phyloP scores from a whole-genome alignment of 2,113 vertebrate genomes.

The Columba janthina region DNA sequence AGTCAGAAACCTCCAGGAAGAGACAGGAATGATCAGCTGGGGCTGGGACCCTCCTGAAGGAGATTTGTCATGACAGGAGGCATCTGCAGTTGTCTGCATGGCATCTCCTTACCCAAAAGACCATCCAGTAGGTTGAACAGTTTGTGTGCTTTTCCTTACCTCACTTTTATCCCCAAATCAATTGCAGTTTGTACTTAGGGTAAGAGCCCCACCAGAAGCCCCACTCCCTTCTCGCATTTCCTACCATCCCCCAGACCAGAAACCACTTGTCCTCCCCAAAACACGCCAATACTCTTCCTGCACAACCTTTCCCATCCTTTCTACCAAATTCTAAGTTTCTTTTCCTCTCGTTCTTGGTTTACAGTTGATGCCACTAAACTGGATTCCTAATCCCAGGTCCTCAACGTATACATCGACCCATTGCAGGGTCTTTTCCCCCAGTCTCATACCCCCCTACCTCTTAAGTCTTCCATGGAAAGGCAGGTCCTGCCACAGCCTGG shows the following conservation, averaged over 20 bases:
- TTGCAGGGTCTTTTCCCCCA: rapidly evolving
- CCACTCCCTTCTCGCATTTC: background rate
- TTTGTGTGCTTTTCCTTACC: background rate
- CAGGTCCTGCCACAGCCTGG: background rate
- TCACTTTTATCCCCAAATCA: background rate
- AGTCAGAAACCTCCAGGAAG: background rate
- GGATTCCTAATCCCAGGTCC: background rate
- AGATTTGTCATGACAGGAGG: background rate
- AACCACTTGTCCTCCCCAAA: background rate
- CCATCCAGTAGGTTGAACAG: background rate
- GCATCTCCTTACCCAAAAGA: background rate
- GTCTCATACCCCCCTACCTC: background rate
- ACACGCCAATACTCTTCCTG: background rate
- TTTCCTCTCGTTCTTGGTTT: background rate
- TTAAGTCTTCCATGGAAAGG: background rate
- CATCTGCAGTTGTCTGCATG: rapidly evolving
- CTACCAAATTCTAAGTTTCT: background rate
- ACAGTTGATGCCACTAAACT: background rate
- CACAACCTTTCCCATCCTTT: background rate
- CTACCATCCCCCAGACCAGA: background rate
- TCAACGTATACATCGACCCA: rapidly evolving
- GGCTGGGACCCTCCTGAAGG: background rate
- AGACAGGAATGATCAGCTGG: background rate
- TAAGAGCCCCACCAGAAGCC: background rate
- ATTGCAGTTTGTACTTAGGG: background rate